Base-by-base conservation (phyloP, 2,797 vertebrate genomes). In the Antennarius maculatus region DNA sequence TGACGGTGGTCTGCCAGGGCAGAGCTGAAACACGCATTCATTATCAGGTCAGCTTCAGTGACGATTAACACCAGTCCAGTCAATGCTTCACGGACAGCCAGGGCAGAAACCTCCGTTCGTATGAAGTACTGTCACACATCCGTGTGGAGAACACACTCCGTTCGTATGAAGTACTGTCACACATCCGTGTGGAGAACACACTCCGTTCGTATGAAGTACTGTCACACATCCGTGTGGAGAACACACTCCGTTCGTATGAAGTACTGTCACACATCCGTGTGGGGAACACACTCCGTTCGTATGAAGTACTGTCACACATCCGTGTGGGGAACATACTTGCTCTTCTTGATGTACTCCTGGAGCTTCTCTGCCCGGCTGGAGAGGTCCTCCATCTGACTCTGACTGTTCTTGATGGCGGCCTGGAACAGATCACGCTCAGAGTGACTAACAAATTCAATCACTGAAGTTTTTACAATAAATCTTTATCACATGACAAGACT, bases 321-420 rank as follows among this genome's bases (percentile, higher is more conserved):
- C 28, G 63, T 60, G 47, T 28, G 8, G 9, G 45, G 27, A 50
- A 91, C 95, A 10, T 93, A 99, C 98, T 1, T 94, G 94, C 95
- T 96, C 4, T 76, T 80, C 74, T 91, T 91, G 74, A 43, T 86
- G 82, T 97, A 99, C 4, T 96, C 94, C 54, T 95, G 93, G 71
- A 99, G 80, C 76, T 95, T 97, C 70, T 95, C 94, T 73, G 92
- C 91, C 77, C 93, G 91, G 56, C 74, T 85, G 57, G 87, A 91
- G 72, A 93, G 84, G 39, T 98, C 95, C 64, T 96, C 95, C 90
- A 96, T 89, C 66, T 94, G 94, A 58, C 76, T 86, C 79, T 91
- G 82, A 71, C 67, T 80, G 62, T 91, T 95, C 61, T 92, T 96
- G 79, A 97, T 93, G 81, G 83, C 89, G 59, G 37, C 92, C 97